Evolutionary conservation across 2,888 invertebrate species (phyloP), one percentile per base, ranked within the genome.

Genomic region (Drosophila diplacantha): DNA sequence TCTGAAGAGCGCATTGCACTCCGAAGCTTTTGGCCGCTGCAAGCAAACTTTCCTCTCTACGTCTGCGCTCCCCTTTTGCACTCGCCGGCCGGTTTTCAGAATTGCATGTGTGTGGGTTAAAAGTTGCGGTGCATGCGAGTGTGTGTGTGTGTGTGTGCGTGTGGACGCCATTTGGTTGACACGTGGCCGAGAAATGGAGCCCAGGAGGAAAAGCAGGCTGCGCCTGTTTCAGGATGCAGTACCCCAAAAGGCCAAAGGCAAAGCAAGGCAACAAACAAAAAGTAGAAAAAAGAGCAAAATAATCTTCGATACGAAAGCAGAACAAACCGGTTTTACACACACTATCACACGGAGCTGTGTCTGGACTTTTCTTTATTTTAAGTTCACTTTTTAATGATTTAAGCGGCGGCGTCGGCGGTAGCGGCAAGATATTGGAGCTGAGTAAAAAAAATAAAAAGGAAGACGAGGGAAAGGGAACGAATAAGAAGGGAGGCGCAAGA

Each of bases 371-470:
- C 76, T 73, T 77, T 81, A 75, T 77, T 79, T 79, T 79, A 80
- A 78, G 79, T 80, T 80, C 73, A 80, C 83, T 80, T 83, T 70
- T 80, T 83, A 78, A 80, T 80, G 83, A 83, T 77, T 83, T 81
- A 64, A 49, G 61, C 72, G 64, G 61, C 67, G 58, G 20, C 39
- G 59, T 39, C 51, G 61, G 63, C 55, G 54, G 34, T 47, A n/a
- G 39, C 39, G 63, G 32, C 62, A 70, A 63, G 72, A 63, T 35
- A 55, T 57, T 55, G 66, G 58, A 51, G 67, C 51, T 18, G 26
- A 63, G 47, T 20, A 31, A 18, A 39, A 34, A 35, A 14, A 56
- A 22, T n/a, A 31, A 50, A 5, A n/a, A 24, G 29, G 31, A 22
- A 35, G 35, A 47, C 26, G 24, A 18, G 31, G 31, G 41, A 41